phyloP scores from a whole-genome alignment of 2,113 vertebrate genomes.

The Micronycteris hirsuta region DNA sequence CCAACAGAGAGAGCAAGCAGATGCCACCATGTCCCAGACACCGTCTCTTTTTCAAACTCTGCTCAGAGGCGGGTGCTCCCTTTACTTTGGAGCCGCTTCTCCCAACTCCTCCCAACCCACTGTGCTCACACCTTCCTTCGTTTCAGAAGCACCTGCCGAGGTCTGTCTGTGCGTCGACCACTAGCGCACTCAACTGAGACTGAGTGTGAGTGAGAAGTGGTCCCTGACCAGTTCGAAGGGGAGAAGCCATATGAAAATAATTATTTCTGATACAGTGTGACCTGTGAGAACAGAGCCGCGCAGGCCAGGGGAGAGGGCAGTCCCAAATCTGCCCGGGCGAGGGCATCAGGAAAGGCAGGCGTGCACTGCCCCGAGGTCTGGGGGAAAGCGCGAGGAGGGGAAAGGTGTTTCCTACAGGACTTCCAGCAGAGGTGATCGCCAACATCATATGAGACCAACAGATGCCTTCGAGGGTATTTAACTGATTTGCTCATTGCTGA shows the following conservation, averaged over 20 bases:
- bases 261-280: neutral
- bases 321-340: rapidly evolving
- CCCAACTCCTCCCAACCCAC: neutral
- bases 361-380: neutral
- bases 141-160: rapidly evolving
- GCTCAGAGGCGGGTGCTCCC: neutral
- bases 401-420: neutral
- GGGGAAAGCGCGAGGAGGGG: neutral
- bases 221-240: neutral
- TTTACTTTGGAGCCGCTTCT: neutral
- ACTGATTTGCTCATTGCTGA: neutral
- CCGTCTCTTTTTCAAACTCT: neutral
- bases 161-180: rapidly evolving
- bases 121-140: neutral
- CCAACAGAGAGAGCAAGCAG: neutral
- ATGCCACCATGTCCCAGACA: neutral
- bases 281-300: neutral
- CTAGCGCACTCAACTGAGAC: neutral
- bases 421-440: neutral
- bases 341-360: neutral
- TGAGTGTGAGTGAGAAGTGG: neutral
- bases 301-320: rapidly evolving
- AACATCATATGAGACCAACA: neutral
- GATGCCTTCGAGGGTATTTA: neutral
- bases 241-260: neutral